Base-by-base conservation (phyloP, 2,797 vertebrate genomes). In the Chrosomus eos region DNA sequence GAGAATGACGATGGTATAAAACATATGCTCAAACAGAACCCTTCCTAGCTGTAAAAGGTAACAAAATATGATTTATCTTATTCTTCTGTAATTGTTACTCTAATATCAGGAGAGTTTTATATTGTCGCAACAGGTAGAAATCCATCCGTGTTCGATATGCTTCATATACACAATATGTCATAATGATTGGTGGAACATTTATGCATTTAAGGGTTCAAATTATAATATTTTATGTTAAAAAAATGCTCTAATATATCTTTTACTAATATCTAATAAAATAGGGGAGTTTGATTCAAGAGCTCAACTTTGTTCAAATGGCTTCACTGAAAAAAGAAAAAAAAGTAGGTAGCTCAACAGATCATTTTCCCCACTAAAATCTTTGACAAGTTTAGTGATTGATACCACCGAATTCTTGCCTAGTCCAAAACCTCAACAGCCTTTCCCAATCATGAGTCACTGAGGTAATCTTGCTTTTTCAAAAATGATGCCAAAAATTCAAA, bases 331-430 rank as follows among this genome's bases (percentile, higher is more conserved):
- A 43, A n/a, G 0, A 33, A 64, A 81, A 82, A 66, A 66, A 28
- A 51, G 5, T 66, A 53, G 72, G 81, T 83, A 83, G 58, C 60
- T 67, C 70, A 75, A 75, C 43, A 75, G 81, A 55, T 83, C 48
- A 31, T 75, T 45, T 77, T 76, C 31, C 81, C 31, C 48, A 33
- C 48, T 83, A 68, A 77, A 83, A 77, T 58, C 33, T 55, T 67
- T 77, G 81, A 82, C 81, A 83, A 53, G 81, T 77, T 76, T 7
- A 31, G 7, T 77, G 82, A 77, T 84, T 84, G 74, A 84, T 84
- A 84, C 55, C 73, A 67, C 73, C 18, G n/a, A 84, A 77, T 26
- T 31, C 66, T 78, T 60, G 48, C 48, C 51, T 71, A n/a, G 48
- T 71, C 64, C 51, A 84, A 84, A 84, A 78, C 36, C 82, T 77